Evolutionary conservation across 2,113 vertebrate genomes (phyloP), one percentile per base, ranked within the genome.

Genomic region (Misgurnus mizolepis): DNA sequence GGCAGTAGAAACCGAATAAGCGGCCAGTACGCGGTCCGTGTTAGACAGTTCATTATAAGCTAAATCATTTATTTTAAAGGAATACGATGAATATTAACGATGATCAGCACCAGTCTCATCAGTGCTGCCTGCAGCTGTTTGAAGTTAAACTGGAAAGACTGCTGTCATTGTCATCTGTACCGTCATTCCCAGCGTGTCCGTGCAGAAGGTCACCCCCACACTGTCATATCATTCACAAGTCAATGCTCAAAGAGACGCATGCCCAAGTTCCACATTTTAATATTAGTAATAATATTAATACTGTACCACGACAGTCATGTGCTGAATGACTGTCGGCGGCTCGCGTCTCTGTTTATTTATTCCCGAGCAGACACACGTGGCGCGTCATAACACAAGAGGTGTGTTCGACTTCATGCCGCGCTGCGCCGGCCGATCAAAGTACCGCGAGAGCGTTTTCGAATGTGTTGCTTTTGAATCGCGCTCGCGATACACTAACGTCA

Each of bases 1-100:
- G 97, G 97, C 87, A 98, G 94, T 88, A 98, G 88, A 87, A 98
- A 98, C 78, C 96, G 94, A 91, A 98, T 91, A 80, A 98, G 93
- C 86, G 96, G 96, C 96, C 95, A 98, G 91, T 97, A 98, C 80
- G 96, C 94, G 76, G 92, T 96, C 90, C 96, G 94, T 78, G 94
- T 94, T 90, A 95, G 93, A 88, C 96, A 93, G 91, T 97, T 95
- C 94, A 96, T 95, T 95, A 96, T 97, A 92, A 34, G 89, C 95
- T 89, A 22, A 69, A 88, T 91, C 88, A 84, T 69, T 15, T 40
- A 11, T 76, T n/a, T n/a, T 64, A 17, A 64, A 50, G 7, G 22
- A 22, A 49, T 49, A 11, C 60, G 58, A 6, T 58, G 17, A 7
- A n/a, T 17, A 18, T 1, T 18, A 7, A 18, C 6, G 3, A 6